A percentile compares a stretch with the other conserved stretches of the same genome.
Evolutionary conservation across 2,888 invertebrate genomes (phyloP).

Genomic region (Drosophila buzzatii): DNA sequence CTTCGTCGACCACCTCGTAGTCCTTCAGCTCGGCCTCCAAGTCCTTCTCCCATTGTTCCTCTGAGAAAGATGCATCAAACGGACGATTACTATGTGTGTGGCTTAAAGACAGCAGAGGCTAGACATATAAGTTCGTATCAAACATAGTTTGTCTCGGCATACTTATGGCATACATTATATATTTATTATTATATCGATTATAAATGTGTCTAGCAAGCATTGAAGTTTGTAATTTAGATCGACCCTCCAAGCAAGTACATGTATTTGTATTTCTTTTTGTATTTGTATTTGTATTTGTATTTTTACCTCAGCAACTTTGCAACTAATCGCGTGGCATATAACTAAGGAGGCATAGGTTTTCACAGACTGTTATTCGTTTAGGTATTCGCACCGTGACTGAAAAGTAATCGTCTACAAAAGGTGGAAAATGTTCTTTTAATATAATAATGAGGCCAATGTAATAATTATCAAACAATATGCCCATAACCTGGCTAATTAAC

Average conservation of each 20-base stretch:
- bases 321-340: conserved; percentile 64
- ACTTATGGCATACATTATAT: conserved; percentile 39
- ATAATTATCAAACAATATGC: neutral
- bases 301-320: conserved; percentile 44
- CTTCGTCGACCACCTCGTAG: conserved; percentile 93
- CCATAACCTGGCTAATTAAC: conserved; percentile 26
- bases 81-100: conserved; percentile 65
- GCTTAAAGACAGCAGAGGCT: conserved; percentile 50
- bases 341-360: conserved; percentile 80
- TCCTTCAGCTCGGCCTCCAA: conserved; percentile 97
- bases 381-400: conserved; percentile 82
- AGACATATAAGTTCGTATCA: conserved; percentile 36
- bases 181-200: conserved; percentile 32
- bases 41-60: conserved; percentile 98
- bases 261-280: no score
- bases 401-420: conserved; percentile 77
- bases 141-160: conserved; percentile 32
- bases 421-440: conserved; percentile 40
- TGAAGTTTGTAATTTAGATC: conserved; percentile 41
- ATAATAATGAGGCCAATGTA: conserved; percentile 24
- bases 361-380: conserved; percentile 82
- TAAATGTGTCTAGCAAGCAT: conserved; percentile 64
- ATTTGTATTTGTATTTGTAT: conserved; percentile 58
- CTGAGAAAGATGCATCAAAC: conserved; percentile 78
- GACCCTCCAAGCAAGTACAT: conserved; percentile 74